Evolutionary conservation across 2,888 invertebrate species (phyloP).

Genomic region (Pseudoips prasinana): DNA sequence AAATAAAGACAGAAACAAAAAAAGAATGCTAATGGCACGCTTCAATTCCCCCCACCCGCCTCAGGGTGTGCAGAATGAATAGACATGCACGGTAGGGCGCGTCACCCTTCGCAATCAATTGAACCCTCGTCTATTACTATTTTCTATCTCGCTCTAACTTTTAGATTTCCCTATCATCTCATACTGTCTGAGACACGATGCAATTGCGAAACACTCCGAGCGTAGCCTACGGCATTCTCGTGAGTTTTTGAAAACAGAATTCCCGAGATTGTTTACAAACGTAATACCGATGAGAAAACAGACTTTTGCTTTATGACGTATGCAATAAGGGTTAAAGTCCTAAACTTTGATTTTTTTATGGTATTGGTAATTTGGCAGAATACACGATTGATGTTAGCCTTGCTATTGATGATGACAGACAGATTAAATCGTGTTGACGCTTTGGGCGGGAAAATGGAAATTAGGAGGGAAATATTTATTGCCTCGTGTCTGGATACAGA

Average conservation of each 20-base stretch:
- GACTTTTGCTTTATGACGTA: slow-evolving; percentile 5
- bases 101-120: slow-evolving; percentile 75
- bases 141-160: slow-evolving; percentile 43
- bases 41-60: slow-evolving; percentile 68
- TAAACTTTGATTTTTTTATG: slow-evolving; percentile 3
- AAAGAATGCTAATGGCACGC: slow-evolving; percentile 55
- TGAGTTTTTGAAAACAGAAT: slow-evolving; percentile 64
- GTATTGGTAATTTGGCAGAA: slow-evolving; percentile 28
- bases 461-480: slow-evolving; percentile 40
- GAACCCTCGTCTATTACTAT: slow-evolving; percentile 64
- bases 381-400: slow-evolving; percentile 62
- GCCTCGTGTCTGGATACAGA: slow-evolving; percentile 3
- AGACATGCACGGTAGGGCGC: slow-evolving; percentile 62
- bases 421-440: slow-evolving; percentile 63
- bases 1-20: slow-evolving; percentile 77
- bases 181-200: slow-evolving; percentile 59
- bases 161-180: slow-evolving; percentile 7
- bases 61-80: slow-evolving; percentile 55
- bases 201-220: slow-evolving; percentile 49
- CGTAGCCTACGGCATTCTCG: slow-evolving; percentile 56
- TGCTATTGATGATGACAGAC: slow-evolving; percentile 60
- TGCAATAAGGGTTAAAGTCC: slow-evolving; percentile 22
- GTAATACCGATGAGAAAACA: slow-evolving; percentile 8
- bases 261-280: slow-evolving; percentile 43
- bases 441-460: slow-evolving; percentile 63